These are phyloP conservation scores for Ceyx melanurus DNA, from an alignment of 2,113 vertebrate genomes.

Conservation along the genomic window DNA sequence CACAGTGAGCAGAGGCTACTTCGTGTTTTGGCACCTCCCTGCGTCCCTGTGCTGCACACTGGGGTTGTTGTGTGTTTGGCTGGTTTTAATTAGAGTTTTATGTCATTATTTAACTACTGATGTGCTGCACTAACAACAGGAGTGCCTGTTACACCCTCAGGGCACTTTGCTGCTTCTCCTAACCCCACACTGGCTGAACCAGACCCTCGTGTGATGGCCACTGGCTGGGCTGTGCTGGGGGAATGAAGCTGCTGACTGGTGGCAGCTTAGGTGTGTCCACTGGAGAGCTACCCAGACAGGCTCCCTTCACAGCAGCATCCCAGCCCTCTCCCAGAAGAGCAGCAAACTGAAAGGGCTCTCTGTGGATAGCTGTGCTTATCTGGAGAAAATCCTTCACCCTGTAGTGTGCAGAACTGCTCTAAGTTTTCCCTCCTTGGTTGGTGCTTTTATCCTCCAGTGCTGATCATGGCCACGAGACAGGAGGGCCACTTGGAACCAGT, in stretches of 20 bases:
- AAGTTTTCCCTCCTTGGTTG: background rate
- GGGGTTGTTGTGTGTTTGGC: background rate
- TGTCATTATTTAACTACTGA: background rate
- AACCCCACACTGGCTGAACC: background rate
- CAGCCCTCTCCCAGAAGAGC: background rate
- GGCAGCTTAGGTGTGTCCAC: background rate
- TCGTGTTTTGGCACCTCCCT: background rate
- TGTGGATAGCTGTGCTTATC: background rate
- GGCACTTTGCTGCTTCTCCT: background rate
- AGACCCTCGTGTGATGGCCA: background rate
- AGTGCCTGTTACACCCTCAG: background rate
- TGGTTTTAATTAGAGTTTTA: background rate
- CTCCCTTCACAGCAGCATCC: background rate
- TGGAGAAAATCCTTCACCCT: background rate
- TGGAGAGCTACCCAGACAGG: background rate
- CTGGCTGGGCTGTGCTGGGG: background rate
- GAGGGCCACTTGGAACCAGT: background rate
- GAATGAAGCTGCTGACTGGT: slow-evolving; percentile 14
- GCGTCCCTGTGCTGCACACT: background rate
- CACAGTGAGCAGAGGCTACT: too few species aligned
- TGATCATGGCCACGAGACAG: background rate
- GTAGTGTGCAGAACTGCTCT: background rate
- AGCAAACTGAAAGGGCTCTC: slow-evolving; percentile 9
- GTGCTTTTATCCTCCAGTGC: background rate
- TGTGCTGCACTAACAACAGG: background rate